Conservation (phyloP, 2,113 vertebrate species). For the Neogobius melanostomus region DNA sequence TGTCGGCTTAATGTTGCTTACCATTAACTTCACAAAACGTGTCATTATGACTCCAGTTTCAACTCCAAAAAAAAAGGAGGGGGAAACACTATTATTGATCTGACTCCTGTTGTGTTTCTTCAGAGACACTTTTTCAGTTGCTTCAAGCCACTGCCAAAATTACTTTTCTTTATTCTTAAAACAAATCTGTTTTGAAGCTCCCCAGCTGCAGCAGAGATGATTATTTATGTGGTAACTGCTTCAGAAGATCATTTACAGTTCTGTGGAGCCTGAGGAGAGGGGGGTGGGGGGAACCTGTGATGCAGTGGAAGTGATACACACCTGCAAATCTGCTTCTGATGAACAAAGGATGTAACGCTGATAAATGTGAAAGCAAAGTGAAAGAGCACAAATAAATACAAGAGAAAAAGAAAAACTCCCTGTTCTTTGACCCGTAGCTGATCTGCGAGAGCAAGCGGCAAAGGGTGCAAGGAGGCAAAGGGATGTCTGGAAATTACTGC, state of each 20-base stretch:
- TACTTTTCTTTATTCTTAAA: slow-evolving; percentile 3
- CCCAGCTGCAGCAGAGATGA: slow-evolving; percentile 3
- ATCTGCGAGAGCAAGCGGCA: neutral
- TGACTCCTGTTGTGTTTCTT: neutral
- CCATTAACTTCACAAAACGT: too few relatives aligned
- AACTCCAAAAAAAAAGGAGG: neutral
- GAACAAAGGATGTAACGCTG: slow-evolving; percentile 6
- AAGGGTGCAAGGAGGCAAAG: neutral
- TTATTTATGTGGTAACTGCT: neutral
- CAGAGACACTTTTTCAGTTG: neutral
- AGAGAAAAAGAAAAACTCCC: slow-evolving; percentile 12
- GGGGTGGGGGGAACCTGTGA: slow-evolving; percentile 1
- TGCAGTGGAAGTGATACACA: slow-evolving; percentile 12
- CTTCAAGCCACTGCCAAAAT: slow-evolving; percentile 4
- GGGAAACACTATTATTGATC: neutral
- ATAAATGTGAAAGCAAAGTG: neutral
- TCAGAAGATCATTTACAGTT: neutral
- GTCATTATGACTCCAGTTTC: too few relatives aligned
- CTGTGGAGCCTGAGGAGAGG: neutral
- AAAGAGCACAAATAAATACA: slow-evolving; percentile 9
- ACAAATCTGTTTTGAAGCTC: slow-evolving; percentile 7
- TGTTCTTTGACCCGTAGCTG: slow-evolving; percentile 11
- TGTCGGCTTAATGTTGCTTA: too few relatives aligned
- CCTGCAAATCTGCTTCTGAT: slow-evolving; percentile 1
- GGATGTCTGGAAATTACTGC: neutral